Evolutionary conservation across 2,888 invertebrate genomes (phyloP), one percentile per base, ranked within the genome.

Genomic region (Xestia sexstrigata): DNA sequence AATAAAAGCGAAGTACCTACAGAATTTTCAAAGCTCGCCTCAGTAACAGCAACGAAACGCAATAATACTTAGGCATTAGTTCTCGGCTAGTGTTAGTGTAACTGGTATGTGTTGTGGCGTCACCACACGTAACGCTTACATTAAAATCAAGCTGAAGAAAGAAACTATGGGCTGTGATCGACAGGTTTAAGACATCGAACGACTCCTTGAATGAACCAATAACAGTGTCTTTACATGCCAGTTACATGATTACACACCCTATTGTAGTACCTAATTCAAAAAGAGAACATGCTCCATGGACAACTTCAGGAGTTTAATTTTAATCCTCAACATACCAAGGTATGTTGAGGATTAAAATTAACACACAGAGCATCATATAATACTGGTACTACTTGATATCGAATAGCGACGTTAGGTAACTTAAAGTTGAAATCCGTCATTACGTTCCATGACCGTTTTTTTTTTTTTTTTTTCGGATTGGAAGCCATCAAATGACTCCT

Each of bases 101-200:
- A 65, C 42, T 3, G 63, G 42, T 2, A 8, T n/a, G 15, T 3
- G 39, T 42, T 26, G 39, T 69, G 63, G 62, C 62, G 65, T 55
- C n/a, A 52, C 47, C 73, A 74, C 76, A 74, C 45, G 68, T 62
- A 60, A 60, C 45, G 2, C 67, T 58, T 74, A 62, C 45, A 73
- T 52, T 26, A 9, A 82, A 83, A 63, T 68, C 49, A 76, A 80
- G 65, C 66, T 17, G 35, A 52, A 62, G 35, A 68, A 83, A 73
- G n/a, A 76, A 81, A 76, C 26, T 47, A 72, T 63, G 49, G 65
- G 70, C 67, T 75, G 65, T 69, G 70, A 77, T 75, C 74, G 67
- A 62, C 70, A 73, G 74, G 63, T 62, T 72, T 65, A 69, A 81
- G 75, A 30, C 23, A 52, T 65, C 26, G 15, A 45, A 62, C 52